Evolutionary conservation across 2,797 vertebrate genomes (phyloP), one percentile per base, ranked within the genome.

Genomic region (Pangasius mekongensis): DNA sequence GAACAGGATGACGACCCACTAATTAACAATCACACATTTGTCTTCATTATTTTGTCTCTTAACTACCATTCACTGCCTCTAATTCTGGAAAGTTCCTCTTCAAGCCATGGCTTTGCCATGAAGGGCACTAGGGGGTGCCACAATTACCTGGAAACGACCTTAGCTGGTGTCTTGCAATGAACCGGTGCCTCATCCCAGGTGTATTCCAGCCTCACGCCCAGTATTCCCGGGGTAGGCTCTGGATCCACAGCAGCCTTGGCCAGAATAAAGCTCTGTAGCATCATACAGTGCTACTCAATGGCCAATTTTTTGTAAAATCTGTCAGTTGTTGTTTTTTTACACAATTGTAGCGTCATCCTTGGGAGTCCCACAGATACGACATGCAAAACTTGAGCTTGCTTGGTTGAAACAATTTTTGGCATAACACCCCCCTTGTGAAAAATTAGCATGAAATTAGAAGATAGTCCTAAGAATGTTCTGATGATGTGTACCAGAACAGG

Each of bases 11-110:
- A 92, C 92, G 92, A 94, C 94, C 95, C 93, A 94, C 85, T 94
- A 93, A 95, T 91, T 88, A 76, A 96, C 95, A 96, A 94, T 94
- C 91, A 91, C 30, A 90, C 92, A 9, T 92, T 95, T 96, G 95
- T 96, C 83, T 85, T 54, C 86, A 88, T 66, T 87, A 91, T 92
- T 91, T 88, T 90, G 81, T 39, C 85, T 77, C 9, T 54, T 7
- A 20, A 56, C 3, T 56, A 80, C 33, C 10, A 62, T 81, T 39
- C 43, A 22, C 16, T 67, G 47, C 16, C 20, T 22, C 22, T 1
- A 3, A 5, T 69, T 69, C 47, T 69, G 64, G 83, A 84, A 71
- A 69, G 64, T 71, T 71, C 20, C 18, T 36, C 83, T 14, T 22
- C 5, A 24, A 47, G 39, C 33, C 22, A 58, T 62, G 33, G 58